Evolutionary conservation across 1,140 invertebrate genomes (phyloP).

Genomic region (Bombus breviceps): DNA sequence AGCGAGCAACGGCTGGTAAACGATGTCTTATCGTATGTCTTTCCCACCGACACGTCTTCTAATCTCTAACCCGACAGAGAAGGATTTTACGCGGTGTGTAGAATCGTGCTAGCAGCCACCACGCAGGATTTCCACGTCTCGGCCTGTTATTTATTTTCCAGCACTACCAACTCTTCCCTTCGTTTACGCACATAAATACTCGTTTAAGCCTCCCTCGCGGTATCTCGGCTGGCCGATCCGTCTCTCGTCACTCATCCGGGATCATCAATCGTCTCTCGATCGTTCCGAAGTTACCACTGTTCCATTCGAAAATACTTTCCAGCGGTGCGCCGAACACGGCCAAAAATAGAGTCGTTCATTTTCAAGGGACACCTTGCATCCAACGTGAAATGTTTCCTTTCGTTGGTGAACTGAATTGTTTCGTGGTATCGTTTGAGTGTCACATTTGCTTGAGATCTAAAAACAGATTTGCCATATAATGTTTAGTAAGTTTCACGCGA

Average conservation of each 20-base stretch:
- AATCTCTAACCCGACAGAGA: slow-evolving; percentile 61
- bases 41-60: slow-evolving; percentile 25
- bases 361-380: slow-evolving; percentile 25
- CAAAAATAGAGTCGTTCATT: slow-evolving; percentile 40
- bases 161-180: slow-evolving; percentile 64
- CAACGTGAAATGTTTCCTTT: not conserved
- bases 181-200: slow-evolving; percentile 71
- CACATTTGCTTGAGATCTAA: not conserved
- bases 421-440: not conserved
- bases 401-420: too few species aligned
- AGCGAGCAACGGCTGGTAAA: slow-evolving; percentile 10
- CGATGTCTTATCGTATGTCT: slow-evolving; percentile 45
- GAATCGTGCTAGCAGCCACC: slow-evolving; percentile 43
- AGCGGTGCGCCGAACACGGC: not conserved
- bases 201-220: slow-evolving; percentile 65
- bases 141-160: slow-evolving; percentile 68
- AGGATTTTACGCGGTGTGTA: slow-evolving; percentile 58
- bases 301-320: slow-evolving; percentile 42
- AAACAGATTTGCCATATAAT: not conserved
- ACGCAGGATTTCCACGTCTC: slow-evolving; percentile 57
- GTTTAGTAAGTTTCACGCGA: not conserved
- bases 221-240: slow-evolving; percentile 59
- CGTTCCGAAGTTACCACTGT: slow-evolving; percentile 25
- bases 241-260: slow-evolving; percentile 66
- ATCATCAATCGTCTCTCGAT: slow-evolving; percentile 67